A percentile compares a stretch with the other conserved stretches of the same genome.
Evolutionary conservation across 2,797 vertebrate species (phyloP).

Genomic region (Mormyrus hasselquistii): DNA sequence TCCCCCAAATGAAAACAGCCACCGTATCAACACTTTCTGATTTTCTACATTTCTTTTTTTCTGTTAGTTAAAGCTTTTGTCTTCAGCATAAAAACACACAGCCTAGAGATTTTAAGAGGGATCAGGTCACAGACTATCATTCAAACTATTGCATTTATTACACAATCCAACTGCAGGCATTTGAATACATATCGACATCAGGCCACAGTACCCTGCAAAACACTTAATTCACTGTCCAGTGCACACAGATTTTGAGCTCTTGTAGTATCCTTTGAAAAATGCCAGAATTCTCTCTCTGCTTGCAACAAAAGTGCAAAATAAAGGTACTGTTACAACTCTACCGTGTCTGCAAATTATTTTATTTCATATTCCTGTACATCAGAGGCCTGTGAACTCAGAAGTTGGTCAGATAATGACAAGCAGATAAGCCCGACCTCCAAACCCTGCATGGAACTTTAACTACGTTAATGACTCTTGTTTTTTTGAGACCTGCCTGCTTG

Average conservation of each 20-base stretch:
- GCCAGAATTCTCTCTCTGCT: not conserved
- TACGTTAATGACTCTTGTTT: not conserved
- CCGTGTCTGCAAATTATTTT: constrained; percentile 10
- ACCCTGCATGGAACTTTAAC: constrained; percentile 1
- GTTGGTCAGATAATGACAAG: not conserved
- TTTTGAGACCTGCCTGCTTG: not conserved
- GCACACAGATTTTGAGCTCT: not conserved
- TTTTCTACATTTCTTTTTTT: not conserved
- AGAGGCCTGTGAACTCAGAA: not conserved
- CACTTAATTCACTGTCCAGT: not conserved
- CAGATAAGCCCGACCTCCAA: not conserved
- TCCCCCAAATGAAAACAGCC: not conserved
- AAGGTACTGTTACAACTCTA: not conserved
- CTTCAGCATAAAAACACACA: not conserved
- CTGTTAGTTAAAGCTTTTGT: not conserved
- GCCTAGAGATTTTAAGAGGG: not conserved
- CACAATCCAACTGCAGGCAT: not conserved
- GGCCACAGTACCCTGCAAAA: not conserved
- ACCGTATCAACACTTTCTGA: not conserved
- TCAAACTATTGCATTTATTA: not conserved
- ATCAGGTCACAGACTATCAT: not conserved
- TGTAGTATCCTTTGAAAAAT: not conserved
- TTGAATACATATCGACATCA: not conserved
- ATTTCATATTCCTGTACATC: constrained; percentile 16
- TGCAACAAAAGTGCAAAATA: constrained; percentile 5